Percentiles rank a stretch among this genome's conserved stretches.
These are phyloP conservation scores for Pasiphila rectangulata DNA, from an alignment of 2,888 invertebrate species.

Conservation along the genomic window DNA sequence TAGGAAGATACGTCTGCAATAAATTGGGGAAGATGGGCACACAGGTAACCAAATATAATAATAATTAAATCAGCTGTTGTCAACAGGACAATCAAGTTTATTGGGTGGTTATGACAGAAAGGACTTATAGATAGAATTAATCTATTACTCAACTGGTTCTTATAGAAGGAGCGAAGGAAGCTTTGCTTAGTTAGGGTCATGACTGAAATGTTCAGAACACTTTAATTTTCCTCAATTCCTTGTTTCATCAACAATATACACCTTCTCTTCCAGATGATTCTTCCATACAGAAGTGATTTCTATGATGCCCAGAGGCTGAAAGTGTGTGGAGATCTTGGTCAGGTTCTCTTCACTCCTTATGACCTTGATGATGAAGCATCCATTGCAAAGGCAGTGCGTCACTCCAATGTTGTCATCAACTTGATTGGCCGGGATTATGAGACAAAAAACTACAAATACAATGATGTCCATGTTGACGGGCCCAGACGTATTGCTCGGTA, in stretches of 20 bases:
- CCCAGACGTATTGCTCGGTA: conserved; percentile 90
- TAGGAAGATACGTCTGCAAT: conserved; percentile 94
- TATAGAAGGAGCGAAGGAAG: too few species aligned
- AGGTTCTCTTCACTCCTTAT: conserved; percentile 94
- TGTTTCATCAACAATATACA: neutral
- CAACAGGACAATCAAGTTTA: too few species aligned
- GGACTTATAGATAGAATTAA: too few species aligned
- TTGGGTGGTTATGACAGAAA: too few species aligned
- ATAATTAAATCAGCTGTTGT: too few species aligned
- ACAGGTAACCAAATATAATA: conserved; percentile 83
- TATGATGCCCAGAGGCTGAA: conserved; percentile 90
- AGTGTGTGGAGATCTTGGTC: conserved; percentile 95
- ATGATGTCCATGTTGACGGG: conserved; percentile 93
- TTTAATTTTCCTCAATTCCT: too few species aligned
- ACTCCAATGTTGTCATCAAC: conserved; percentile 98
- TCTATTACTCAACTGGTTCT: too few species aligned
- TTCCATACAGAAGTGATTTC: conserved; percentile 95
- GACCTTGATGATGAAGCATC: conserved; percentile 92
- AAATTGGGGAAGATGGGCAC: conserved; percentile 92
- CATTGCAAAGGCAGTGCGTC: conserved; percentile 90
- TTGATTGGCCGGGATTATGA: conserved; percentile 95
- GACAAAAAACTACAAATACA: conserved; percentile 92
- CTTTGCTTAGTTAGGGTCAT: too few species aligned
- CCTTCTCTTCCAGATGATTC: conserved; percentile 88
- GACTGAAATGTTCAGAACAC: too few species aligned